A percentile compares a stretch with the other conserved stretches of the same genome.
Conservation (phyloP, 2,113 vertebrate species). For the Mus spicilegus region DNA sequence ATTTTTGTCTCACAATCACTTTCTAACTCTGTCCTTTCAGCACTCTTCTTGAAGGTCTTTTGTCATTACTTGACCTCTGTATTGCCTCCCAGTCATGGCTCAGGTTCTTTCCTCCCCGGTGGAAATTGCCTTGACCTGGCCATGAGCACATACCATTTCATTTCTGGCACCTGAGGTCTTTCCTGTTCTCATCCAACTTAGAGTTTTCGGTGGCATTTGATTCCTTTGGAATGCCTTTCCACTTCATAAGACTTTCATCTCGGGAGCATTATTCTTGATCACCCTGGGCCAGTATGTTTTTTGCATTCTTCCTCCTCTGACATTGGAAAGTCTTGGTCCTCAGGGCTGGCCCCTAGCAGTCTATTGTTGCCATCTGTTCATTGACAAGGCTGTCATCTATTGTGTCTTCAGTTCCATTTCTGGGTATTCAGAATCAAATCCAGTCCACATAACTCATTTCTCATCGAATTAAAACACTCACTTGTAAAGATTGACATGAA, state of each 20-base stretch:
- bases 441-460: not conserved
- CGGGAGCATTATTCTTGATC: not conserved
- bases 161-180: not conserved
- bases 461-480: not conserved
- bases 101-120: not conserved
- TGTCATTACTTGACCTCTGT: not conserved
- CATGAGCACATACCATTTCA: conserved; percentile 11
- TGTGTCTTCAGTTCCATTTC: conserved; percentile 41
- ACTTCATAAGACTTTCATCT: conserved; percentile 35
- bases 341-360: not conserved
- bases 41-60: conserved; percentile 41
- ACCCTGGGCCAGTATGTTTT: not conserved
- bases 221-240: not conserved
- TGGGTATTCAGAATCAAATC: conserved; percentile 3
- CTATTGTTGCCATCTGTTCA: conserved; percentile 8
- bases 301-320: not conserved
- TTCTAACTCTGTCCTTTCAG: not conserved
- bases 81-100: conserved; percentile 38
- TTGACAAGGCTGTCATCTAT: not conserved
- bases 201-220: not conserved
- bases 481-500: conserved; percentile 29
- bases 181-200: not conserved
- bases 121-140: conserved; percentile 58
- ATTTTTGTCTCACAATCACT: conserved; percentile 45
- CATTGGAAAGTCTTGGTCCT: conserved; percentile 14